Evolutionary conservation across 1,140 invertebrate genomes (phyloP), one percentile per base, ranked within the genome.

Genomic region (Pachypsylla venusta): DNA sequence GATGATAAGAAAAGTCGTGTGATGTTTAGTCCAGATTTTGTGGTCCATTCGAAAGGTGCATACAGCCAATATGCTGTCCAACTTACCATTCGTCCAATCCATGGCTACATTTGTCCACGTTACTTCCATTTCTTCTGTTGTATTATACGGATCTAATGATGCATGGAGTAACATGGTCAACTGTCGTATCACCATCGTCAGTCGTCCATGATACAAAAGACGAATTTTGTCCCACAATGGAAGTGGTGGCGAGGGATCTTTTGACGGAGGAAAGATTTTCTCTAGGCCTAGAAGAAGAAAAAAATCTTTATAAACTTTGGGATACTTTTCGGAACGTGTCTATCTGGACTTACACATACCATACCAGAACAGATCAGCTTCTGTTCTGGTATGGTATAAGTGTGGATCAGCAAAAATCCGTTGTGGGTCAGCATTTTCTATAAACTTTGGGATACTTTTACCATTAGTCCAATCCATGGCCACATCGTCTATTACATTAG

Each of bases 191-290:
- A 86, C 84, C 64, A 93, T 80, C 0, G 91, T 94, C 20, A 98
- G 73, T 14, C 92, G 78, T 0, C 96, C 96, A 70, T 99, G 96
- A 63, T 96, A 78, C 13, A 97, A 74, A 0, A 98, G 71, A 0
- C 94, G 77, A 70, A 93, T 85, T 76, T 98, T 98, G 73, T 99
- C 96, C 95, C 95, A 99, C 75, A 93, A 97, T 1, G 94, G 85
- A 25, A 99, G 69, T 0, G 92, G 86, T 0, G 85, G 86, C 62
- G 92, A 96, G 0, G 95, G 95, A 74, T 99, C 96, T 56, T 84
- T 75, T 0, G 92, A 93, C 0, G 90, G 90, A 28, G 84, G 77
- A 0, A 84, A 77, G 14, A 90, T 89, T 70, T 88, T 89, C 69
- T 86, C 89, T 76, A 84, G 94, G 66, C 71, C 80, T 78, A 67